Evolutionary conservation across 2,797 vertebrate species (phyloP), one percentile per base, ranked within the genome.

Genomic region (Takifugu rubripes): DNA sequence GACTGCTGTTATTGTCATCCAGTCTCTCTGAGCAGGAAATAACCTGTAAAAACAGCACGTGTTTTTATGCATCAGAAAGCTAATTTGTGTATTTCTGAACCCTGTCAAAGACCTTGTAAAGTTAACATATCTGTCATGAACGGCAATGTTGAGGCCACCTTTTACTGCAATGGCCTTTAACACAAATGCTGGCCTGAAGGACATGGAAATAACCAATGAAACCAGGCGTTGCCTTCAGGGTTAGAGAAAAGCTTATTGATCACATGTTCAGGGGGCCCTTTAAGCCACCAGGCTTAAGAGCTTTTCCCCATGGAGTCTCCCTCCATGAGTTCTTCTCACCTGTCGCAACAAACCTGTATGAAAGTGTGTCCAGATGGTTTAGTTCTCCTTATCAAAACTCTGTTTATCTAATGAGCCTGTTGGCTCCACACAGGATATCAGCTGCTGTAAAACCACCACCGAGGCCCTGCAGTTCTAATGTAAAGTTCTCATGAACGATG

Each of bases 381-480:
- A 54, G 47, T 51, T 49, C n/a, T 42, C 3, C 57, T 82, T 76
- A 74, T 74, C 75, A 61, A 12, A n/a, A 3, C 63, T 44, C 12
- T 61, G 48, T 72, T 73, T 53, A 21, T 47, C 21, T 56, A 77
- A 53, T 63, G 45, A 69, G 47, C 48, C 69, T 54, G 25, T n/a
- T 27, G 48, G 48, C 25, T 62, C 72, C 25, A 59, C 45, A 57
- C 46, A 64, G 73, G 55, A 59, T 59, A 42, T 61, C 33, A 56
- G n/a, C 16, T 25, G 3, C n/a, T 31, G 11, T n/a, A 42, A 53
- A 16, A 21, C 14, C 2, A 5, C 26, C 5, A 36, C 43, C 1
- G 21, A 21, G 21, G 21, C 21, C 21, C 21, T 21, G 21, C 21
- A 21, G 21, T 21, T 21, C 21, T 21, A 21, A 21, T 21, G 21